phyloP scores from a whole-genome alignment of 2,797 vertebrate species.

The Pipistrellus pygmaeus region DNA sequence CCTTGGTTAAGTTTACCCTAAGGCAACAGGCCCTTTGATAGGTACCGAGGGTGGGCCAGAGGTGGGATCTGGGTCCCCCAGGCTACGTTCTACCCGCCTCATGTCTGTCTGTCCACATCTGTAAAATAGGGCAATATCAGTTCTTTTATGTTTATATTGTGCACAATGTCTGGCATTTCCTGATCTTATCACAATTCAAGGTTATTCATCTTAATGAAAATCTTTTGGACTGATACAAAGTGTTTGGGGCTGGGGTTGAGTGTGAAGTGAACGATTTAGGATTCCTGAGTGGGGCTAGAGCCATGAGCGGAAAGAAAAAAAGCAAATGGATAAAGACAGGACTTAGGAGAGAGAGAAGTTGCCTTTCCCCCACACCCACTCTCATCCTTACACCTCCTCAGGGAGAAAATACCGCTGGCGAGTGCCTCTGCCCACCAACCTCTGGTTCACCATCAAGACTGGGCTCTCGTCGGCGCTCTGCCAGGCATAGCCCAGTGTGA shows the following conservation, averaged over 20 bases:
- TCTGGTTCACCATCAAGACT: background rate
- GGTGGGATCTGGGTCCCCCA: background rate
- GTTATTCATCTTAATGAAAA: background rate
- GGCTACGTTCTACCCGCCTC: no score
- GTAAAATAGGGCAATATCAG: background rate
- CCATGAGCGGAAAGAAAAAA: background rate
- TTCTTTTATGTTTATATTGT: background rate
- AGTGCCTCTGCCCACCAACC: accelerated
- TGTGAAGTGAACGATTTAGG: background rate
- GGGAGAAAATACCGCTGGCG: background rate
- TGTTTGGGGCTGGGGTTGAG: background rate
- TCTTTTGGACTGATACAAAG: background rate
- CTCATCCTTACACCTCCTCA: background rate
- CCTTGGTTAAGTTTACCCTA: background rate
- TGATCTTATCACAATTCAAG: background rate
- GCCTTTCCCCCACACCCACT: no score
- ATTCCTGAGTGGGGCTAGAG: background rate
- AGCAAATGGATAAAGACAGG: background rate
- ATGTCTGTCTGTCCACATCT: background rate
- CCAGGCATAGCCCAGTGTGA: background rate
- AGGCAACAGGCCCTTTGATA: background rate
- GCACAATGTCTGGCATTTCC: background rate
- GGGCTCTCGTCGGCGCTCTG: background rate
- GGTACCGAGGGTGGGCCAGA: accelerated
- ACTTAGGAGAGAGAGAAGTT: background rate